phyloP scores from a whole-genome alignment of 2,888 invertebrate genomes.

The Busseola fusca region DNA sequence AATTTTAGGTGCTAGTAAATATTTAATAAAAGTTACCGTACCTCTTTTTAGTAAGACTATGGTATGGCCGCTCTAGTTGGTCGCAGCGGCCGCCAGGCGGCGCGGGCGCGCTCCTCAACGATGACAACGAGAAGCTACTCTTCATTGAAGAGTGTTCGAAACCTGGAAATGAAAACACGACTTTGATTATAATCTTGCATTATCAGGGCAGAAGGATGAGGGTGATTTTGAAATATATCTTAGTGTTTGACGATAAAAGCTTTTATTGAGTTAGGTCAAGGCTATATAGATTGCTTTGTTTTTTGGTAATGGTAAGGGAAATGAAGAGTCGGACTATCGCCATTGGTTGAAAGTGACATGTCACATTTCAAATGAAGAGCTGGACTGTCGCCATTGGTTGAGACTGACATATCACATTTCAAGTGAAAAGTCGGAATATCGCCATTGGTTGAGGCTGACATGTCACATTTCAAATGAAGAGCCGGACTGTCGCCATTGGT shows the following conservation, averaged over 20 bases:
- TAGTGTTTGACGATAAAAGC: neutral
- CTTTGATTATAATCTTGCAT: neutral
- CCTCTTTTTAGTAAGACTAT: constrained; percentile 95
- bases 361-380: neutral
- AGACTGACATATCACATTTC: neutral
- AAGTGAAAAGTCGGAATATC: neutral
- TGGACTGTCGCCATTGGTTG: neutral
- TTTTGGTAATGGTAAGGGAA: neutral
- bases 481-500: neutral
- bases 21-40: constrained; percentile 57
- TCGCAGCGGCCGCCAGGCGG: constrained; percentile 86
- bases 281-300: neutral
- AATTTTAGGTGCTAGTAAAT: too few species aligned
- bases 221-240: neutral
- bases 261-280: neutral
- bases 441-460: neutral
- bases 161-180: constrained; percentile 82
- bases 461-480: neutral
- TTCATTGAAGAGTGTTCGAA: constrained; percentile 92
- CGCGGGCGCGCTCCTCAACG: constrained; percentile 90
- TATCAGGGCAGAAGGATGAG: too few species aligned
- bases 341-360: neutral
- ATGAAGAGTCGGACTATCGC: neutral
- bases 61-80: constrained; percentile 92
- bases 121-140: constrained; percentile 94